phyloP scores from a whole-genome alignment of 1,140 invertebrate genomes.

The Cydia strobilella region DNA sequence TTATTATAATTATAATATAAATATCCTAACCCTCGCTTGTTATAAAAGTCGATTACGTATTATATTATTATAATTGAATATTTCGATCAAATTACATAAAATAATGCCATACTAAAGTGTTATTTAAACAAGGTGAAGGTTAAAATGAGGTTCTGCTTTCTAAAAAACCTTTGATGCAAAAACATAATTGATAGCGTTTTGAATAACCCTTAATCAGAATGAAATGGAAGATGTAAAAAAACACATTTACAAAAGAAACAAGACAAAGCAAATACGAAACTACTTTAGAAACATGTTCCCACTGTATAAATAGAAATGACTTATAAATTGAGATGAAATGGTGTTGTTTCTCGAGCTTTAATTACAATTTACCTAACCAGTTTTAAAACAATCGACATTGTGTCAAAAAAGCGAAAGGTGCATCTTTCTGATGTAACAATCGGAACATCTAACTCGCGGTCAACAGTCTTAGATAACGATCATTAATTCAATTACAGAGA shows the following conservation, averaged over 20 bases:
- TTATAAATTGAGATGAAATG: slow-evolving; percentile 3
- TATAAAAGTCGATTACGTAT: not conserved
- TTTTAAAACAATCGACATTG: slow-evolving; percentile 10
- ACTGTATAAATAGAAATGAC: not conserved
- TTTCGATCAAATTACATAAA: slow-evolving; percentile 4
- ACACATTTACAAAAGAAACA: not conserved
- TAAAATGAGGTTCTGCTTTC: slow-evolving; percentile 23
- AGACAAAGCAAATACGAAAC: slow-evolving; percentile 1
- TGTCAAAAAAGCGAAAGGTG: slow-evolving; percentile 44
- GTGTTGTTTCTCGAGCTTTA: not conserved
- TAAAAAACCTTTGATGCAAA: slow-evolving; percentile 2
- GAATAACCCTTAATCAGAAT: slow-evolving; percentile 16
- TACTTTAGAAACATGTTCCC: not conserved
- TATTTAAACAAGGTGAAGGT: slow-evolving; percentile 6
- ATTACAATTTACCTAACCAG: not conserved
- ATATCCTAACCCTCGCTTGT: not conserved
- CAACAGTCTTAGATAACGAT: slow-evolving; percentile 48
- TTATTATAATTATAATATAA: too few species aligned
- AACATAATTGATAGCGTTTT: slow-evolving; percentile 6
- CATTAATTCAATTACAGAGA: slow-evolving; percentile 51
- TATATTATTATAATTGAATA: not conserved
- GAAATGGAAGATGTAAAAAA: not conserved
- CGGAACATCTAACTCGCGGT: slow-evolving; percentile 34
- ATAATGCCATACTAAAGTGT: not conserved
- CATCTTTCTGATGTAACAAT: slow-evolving; percentile 47